These are phyloP conservation scores for Brachyalestes nurse DNA, from an alignment of 2,797 vertebrate species.

Conservation along the genomic window DNA sequence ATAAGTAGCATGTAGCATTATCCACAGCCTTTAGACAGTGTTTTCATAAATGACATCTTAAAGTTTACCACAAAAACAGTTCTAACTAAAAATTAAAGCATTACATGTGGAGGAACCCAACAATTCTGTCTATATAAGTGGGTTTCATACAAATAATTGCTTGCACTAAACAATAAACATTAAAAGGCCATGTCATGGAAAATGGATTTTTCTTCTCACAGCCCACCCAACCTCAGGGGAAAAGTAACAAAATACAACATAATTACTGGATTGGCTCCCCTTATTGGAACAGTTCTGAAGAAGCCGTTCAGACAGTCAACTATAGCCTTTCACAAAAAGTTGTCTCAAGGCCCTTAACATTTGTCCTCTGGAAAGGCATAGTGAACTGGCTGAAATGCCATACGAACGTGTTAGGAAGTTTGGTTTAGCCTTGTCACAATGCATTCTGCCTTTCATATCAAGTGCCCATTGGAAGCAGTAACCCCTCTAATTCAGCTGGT, in stretches of 20 bases:
- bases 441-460: conserved; percentile 63
- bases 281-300: neutral
- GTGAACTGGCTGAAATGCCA: conserved; percentile 52
- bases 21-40: neutral
- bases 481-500: conserved; percentile 72
- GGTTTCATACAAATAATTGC: too few species aligned
- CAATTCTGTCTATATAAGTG: too few species aligned
- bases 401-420: conserved; percentile 60
- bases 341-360: neutral
- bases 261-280: neutral
- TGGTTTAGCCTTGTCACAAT: conserved; percentile 68
- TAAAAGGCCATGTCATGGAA: too few species aligned
- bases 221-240: too few species aligned
- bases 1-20: neutral
- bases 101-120: too few species aligned
- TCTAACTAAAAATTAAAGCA: too few species aligned
- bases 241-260: neutral
- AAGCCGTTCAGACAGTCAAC: too few species aligned
- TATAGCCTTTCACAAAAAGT: neutral
- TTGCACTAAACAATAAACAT: too few species aligned
- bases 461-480: conserved; percentile 63
- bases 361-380: conserved; percentile 21
- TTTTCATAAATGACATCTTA: neutral
- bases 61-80: too few species aligned
- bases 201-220: too few species aligned